Percentiles rank a stretch among this genome's conserved stretches.
phyloP scores from a whole-genome alignment of 2,797 vertebrate genomes.

The Parauchenoglanis ngamensis region DNA sequence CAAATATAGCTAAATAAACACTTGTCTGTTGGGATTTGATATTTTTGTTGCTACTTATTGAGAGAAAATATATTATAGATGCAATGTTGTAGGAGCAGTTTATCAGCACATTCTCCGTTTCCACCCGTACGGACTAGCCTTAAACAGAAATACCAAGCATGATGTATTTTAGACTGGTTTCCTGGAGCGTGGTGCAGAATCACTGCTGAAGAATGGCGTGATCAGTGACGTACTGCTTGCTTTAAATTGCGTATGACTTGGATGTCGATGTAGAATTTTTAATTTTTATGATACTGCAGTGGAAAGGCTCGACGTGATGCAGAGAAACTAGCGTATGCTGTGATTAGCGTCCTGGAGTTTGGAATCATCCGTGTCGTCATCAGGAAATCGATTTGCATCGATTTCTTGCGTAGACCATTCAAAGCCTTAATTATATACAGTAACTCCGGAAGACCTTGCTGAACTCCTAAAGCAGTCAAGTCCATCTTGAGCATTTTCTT shows the following conservation, averaged over 20 bases:
- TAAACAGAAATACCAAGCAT: neutral
- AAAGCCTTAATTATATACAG: neutral
- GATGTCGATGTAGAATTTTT: neutral
- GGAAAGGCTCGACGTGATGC: neutral
- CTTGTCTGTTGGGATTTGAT: neutral
- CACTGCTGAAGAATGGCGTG: neutral
- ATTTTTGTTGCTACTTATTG: neutral
- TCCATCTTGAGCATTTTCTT: neutral
- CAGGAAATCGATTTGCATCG: neutral
- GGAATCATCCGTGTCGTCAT: neutral
- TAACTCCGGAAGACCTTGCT: neutral
- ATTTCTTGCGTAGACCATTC: neutral
- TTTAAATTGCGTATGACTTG: neutral
- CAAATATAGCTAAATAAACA: neutral
- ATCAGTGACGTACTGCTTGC: neutral
- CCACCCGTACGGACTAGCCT: neutral
- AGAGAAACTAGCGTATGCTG: neutral
- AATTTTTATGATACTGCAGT: neutral
- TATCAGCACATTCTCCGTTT: neutral
- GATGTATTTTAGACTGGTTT: neutral
- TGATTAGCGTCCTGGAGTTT: neutral
- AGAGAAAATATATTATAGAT: neutral
- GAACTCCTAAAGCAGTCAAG: neutral
- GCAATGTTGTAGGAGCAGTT: neutral
- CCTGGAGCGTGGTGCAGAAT: neutral